Percentiles rank a stretch among this genome's conserved stretches.
Evolutionary conservation across 2,888 invertebrate genomes (phyloP).

Genomic region (Thymelicus sylvestris): DNA sequence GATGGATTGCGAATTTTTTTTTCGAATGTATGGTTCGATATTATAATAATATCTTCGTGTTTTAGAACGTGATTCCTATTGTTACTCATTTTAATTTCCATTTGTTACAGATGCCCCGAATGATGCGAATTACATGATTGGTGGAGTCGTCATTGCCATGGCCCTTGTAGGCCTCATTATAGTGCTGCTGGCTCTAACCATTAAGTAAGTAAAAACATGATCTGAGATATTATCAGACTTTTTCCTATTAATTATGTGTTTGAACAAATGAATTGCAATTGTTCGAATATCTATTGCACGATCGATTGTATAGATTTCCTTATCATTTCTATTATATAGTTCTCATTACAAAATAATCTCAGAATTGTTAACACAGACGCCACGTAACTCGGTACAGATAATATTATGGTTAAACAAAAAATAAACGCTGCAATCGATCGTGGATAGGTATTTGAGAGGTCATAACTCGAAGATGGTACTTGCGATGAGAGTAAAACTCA

Average conservation of each 20-base stretch:
- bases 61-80: no score
- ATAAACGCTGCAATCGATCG: conserved; percentile 13
- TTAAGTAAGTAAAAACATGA: conserved; percentile 85
- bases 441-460: conserved; percentile 24
- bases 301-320: conserved; percentile 19
- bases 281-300: conserved; percentile 25
- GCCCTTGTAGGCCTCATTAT: conserved; percentile 92
- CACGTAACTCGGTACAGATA: neutral
- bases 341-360: conserved; percentile 12
- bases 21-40: no score
- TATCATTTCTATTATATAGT: neutral
- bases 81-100: conserved; percentile 45
- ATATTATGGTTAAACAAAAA: conserved; percentile 7
- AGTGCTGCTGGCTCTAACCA: conserved; percentile 91
- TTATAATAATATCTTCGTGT: no score
- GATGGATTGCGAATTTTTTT: no score
- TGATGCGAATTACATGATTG: conserved; percentile 93
- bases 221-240: conserved; percentile 17
- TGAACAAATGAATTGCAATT: conserved; percentile 15
- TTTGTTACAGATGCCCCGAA: conserved; percentile 92
- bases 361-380: conserved; percentile 9
- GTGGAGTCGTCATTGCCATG: conserved; percentile 93
- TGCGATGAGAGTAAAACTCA: conserved; percentile 36
- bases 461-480: conserved; percentile 36
- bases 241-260: conserved; percentile 19